Percentiles rank a stretch among this genome's conserved stretches.
Conservation (phyloP, 1,140 invertebrate genomes). For the Cherax quadricarinatus region DNA sequence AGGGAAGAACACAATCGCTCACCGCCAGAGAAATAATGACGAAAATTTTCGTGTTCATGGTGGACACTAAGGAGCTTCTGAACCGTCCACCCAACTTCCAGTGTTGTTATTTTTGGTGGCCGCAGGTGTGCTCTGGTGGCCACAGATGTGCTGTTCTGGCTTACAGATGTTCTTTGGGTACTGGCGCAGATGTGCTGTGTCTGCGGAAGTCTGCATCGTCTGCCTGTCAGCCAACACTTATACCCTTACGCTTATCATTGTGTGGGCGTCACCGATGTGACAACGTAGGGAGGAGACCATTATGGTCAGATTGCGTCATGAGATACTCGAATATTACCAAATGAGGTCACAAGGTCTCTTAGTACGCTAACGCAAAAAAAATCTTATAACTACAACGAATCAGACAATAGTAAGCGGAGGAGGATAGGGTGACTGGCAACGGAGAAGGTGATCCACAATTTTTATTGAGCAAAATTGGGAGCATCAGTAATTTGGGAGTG, state of each 20-base stretch:
- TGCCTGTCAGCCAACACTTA: neutral
- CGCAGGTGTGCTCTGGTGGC: neutral
- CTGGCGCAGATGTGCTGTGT: neutral
- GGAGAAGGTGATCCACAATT: no score
- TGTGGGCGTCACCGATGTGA: neutral
- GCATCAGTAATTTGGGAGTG: no score
- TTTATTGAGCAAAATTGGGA: no score
- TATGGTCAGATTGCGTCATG: no score
- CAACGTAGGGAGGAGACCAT: no score
- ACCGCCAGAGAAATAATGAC: neutral
- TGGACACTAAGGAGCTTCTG: neutral
- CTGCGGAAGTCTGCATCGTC: neutral
- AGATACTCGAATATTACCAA: no score
- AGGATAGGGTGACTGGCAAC: no score
- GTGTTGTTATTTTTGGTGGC: neutral
- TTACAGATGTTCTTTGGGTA: neutral
- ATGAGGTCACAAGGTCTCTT: no score
- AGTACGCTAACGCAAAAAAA: no score
- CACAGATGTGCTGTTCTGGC: neutral
- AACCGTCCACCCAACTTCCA: no score
- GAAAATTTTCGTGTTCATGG: neutral
- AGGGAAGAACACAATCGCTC: neutral
- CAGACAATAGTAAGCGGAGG: no score
- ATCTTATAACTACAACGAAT: no score
- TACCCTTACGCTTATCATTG: neutral